Percentiles rank a stretch among this genome's conserved stretches.
Evolutionary conservation across 2,797 vertebrate species (phyloP).

Genomic region (Gymnoscopelus microlampas): DNA sequence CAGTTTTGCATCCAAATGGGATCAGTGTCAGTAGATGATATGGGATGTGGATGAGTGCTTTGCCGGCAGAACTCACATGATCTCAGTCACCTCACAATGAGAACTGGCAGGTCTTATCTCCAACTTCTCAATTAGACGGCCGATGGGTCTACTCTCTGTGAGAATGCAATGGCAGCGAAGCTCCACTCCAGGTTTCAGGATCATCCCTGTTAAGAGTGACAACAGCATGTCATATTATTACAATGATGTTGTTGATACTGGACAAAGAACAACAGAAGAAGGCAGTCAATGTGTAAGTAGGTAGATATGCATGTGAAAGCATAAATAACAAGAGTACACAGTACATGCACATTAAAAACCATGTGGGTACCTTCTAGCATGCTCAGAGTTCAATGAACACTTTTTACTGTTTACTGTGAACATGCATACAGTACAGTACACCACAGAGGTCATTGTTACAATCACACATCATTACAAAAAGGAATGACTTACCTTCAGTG

Average conservation of each 20-base stretch:
- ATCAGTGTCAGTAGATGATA: too few relatives aligned
- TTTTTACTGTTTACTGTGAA: not conserved
- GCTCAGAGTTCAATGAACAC: not conserved
- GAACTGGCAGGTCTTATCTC: constrained; percentile 70
- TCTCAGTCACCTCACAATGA: constrained; percentile 69
- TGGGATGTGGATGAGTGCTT: not conserved
- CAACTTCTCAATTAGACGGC: constrained; percentile 63
- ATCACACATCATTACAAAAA: not conserved
- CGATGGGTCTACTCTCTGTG: constrained; percentile 70
- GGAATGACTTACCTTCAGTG: constrained; percentile 63
- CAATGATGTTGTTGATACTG: not conserved
- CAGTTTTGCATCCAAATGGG: too few relatives aligned
- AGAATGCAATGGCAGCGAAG: constrained; percentile 75
- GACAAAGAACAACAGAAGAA: too few relatives aligned
- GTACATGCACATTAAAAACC: too few relatives aligned
- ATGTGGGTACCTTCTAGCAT: too few relatives aligned
- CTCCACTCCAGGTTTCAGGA: constrained; percentile 65
- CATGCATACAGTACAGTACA: not conserved
- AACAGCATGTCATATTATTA: constrained; percentile 26
- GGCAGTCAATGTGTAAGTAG: too few relatives aligned
- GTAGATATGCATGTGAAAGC: too few relatives aligned
- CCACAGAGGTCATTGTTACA: not conserved
- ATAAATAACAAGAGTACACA: too few relatives aligned
- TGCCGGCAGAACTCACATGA: constrained; percentile 68
- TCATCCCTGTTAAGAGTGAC: constrained; percentile 58